Percentiles rank a stretch among this genome's conserved stretches.
Conservation (phyloP, 1,140 invertebrate genomes). For the Drosophila serrata region DNA sequence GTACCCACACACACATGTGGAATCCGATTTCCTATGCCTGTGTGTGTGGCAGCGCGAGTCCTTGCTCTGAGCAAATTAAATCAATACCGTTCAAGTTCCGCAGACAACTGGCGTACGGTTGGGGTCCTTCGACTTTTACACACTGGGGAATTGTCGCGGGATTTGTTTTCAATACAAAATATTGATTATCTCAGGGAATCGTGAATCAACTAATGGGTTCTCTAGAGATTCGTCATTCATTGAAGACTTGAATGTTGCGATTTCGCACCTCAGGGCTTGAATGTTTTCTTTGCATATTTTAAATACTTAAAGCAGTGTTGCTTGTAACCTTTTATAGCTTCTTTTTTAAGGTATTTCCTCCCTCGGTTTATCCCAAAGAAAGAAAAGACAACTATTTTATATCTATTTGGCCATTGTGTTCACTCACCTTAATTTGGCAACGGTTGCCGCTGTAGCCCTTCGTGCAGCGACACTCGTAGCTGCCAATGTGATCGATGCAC, state of each 20-base stretch:
- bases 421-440: slow-evolving; percentile 89
- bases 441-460: slow-evolving; percentile 91
- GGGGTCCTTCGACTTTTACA: slow-evolving; percentile 27
- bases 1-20: slow-evolving; percentile 5
- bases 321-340: neutral
- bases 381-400: neutral
- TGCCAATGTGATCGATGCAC: slow-evolving; percentile 91
- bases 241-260: slow-evolving; percentile 3
- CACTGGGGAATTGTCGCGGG: slow-evolving; percentile 51
- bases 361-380: neutral
- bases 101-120: slow-evolving; percentile 34
- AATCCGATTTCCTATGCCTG: slow-evolving; percentile 31
- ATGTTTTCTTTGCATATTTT: neutral
- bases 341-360: neutral
- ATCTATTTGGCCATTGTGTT: slow-evolving; percentile 13
- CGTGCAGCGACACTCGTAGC: slow-evolving; percentile 92
- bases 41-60: slow-evolving; percentile 19
- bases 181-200: slow-evolving; percentile 46
- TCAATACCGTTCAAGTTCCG: slow-evolving; percentile 56
- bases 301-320: neutral
- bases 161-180: slow-evolving; percentile 53
- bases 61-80: slow-evolving; percentile 61
- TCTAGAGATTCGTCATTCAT: slow-evolving; percentile 2
- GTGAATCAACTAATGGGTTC: slow-evolving; percentile 26
- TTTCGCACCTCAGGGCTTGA: neutral